Conservation (phyloP, 2,888 invertebrate species). For the Automeris io region DNA sequence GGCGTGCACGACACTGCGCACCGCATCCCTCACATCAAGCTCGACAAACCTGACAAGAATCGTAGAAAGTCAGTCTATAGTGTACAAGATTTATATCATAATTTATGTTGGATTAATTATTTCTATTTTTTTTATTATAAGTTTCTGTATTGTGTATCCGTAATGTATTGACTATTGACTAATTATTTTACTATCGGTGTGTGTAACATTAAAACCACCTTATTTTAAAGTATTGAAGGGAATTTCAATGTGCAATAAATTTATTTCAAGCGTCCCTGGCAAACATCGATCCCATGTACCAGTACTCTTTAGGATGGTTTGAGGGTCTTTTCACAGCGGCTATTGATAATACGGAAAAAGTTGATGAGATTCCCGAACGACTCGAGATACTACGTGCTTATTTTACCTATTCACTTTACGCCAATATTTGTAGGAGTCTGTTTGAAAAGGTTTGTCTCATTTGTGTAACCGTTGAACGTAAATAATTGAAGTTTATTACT, state of each 20-base stretch:
- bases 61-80: too few species aligned
- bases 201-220: too few species aligned
- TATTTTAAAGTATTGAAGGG: not conserved
- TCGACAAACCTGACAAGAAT: too few species aligned
- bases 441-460: constrained; percentile 86
- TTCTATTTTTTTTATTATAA: too few species aligned
- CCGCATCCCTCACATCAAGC: too few species aligned
- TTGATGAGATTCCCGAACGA: constrained; percentile 87
- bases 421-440: constrained; percentile 94
- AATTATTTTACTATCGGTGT: too few species aligned
- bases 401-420: constrained; percentile 93
- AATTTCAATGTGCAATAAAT: not conserved
- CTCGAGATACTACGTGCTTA: constrained; percentile 84
- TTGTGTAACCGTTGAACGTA: not conserved
- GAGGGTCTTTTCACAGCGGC: constrained; percentile 90
- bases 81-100: too few species aligned
- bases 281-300: constrained; percentile 98
- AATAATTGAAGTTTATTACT: not conserved
- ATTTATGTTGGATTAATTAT: too few species aligned
- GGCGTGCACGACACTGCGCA: too few species aligned
- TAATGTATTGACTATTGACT: too few species aligned
- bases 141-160: too few species aligned
- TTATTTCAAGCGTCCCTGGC: constrained; percentile 83
- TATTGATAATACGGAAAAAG: constrained; percentile 90
- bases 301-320: constrained; percentile 96